Evolutionary conservation across 2,113 vertebrate species (phyloP).

Genomic region (Cavia porcellus): DNA sequence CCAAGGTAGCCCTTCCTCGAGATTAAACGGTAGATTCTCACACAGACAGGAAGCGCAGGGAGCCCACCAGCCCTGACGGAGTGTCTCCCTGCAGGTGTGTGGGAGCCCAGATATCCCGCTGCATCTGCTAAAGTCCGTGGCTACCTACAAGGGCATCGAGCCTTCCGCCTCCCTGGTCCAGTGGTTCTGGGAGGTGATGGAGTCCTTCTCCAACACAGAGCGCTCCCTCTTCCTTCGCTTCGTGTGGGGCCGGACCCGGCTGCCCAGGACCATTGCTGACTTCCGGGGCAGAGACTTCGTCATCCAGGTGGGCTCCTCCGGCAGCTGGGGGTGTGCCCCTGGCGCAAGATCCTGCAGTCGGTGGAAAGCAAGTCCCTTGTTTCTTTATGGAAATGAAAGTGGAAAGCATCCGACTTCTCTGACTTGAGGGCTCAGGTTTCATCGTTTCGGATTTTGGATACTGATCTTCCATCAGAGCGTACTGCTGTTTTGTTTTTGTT

Average conservation of each 20-base stretch:
- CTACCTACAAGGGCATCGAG: constrained; percentile 98
- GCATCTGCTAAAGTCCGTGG: constrained; percentile 98
- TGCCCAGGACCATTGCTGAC: constrained; percentile 99
- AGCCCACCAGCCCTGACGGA: background rate
- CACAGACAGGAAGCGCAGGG: background rate
- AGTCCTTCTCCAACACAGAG: constrained; percentile 98
- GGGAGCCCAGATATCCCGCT: constrained; percentile 99
- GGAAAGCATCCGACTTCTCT: background rate
- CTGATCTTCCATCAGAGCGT: background rate
- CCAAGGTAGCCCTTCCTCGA: background rate
- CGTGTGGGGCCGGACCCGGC: constrained; percentile 97
- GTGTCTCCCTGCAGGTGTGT: constrained; percentile 92
- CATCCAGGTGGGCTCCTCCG: constrained; percentile 92
- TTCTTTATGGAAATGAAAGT: background rate
- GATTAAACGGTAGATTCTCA: background rate
- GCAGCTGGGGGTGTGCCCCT: background rate
- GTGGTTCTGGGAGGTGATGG: constrained; percentile 99
- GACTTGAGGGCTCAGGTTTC: background rate
- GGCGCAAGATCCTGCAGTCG: too few relatives aligned
- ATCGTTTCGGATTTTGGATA: background rate
- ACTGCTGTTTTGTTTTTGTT: background rate
- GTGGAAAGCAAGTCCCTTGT: background rate
- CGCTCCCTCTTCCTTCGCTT: constrained; percentile 97
- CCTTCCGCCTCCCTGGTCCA: constrained; percentile 95
- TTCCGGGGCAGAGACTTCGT: constrained; percentile 98